phyloP scores from a whole-genome alignment of 2,113 vertebrate genomes.

The Amphiprion percula region DNA sequence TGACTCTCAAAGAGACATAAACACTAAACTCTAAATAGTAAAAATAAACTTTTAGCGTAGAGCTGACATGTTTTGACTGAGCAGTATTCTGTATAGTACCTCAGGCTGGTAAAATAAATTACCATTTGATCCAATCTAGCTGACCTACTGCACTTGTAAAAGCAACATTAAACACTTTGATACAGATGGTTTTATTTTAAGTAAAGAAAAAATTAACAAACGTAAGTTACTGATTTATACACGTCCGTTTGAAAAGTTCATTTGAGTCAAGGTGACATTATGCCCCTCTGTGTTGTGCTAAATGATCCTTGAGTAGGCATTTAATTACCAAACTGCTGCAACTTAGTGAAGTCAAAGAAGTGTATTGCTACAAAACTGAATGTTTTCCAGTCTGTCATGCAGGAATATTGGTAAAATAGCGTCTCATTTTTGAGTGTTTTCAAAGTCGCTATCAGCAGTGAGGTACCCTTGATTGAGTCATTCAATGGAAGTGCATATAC shows the following conservation, averaged over 20 bases:
- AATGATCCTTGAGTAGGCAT: too few species aligned
- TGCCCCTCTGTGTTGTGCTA: too few species aligned
- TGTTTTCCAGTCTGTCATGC: background rate
- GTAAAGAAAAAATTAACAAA: background rate
- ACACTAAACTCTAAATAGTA: background rate
- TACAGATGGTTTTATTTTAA: background rate
- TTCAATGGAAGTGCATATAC: background rate
- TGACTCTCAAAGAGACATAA: background rate
- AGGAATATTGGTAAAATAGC: background rate
- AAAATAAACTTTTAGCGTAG: background rate
- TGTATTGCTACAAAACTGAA: background rate
- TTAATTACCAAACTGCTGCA: background rate
- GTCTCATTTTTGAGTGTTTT: background rate
- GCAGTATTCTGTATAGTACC: background rate
- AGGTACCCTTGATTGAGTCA: background rate
- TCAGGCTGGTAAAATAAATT: background rate
- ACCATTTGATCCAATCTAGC: background rate
- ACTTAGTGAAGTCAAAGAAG: background rate
- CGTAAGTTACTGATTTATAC: background rate
- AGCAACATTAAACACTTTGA: too few species aligned
- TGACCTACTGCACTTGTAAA: too few species aligned
- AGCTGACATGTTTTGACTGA: background rate
- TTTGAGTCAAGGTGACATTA: background rate
- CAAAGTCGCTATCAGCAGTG: background rate
- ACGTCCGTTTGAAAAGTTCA: background rate